These are phyloP conservation scores for Oreocharis arfaki DNA, from an alignment of 2,113 vertebrate genomes.

Conservation along the genomic window DNA sequence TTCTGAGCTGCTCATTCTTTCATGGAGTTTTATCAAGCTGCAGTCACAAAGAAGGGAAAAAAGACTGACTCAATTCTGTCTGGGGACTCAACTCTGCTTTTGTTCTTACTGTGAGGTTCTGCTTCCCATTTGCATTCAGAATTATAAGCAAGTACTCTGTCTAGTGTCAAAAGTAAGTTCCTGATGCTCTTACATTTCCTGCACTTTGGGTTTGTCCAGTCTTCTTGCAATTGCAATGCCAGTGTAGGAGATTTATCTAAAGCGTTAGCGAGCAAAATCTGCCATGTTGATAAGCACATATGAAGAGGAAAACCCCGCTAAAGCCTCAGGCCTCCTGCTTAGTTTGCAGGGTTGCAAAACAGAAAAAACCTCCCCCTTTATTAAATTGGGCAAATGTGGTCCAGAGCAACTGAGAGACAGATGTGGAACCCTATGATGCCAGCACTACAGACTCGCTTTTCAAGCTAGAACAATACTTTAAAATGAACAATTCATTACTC, in stretches of 20 bases:
- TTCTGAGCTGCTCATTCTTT: background rate
- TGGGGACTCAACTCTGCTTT: background rate
- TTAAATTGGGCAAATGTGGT: background rate
- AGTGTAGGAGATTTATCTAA: background rate
- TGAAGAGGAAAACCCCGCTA: background rate
- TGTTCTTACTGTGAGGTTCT: background rate
- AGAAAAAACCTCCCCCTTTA: background rate
- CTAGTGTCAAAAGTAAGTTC: background rate
- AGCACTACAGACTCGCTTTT: background rate
- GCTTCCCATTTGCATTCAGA: background rate
- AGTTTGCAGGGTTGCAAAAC: background rate
- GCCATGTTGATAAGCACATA: background rate
- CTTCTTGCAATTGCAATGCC: background rate
- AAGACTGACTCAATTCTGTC: background rate
- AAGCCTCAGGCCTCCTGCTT: background rate
- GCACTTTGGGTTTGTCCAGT: background rate
- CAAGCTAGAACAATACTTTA: conserved; percentile 41
- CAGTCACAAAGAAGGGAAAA: background rate
- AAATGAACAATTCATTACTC: conserved; percentile 58
- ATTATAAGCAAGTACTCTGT: background rate
- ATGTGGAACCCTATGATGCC: conserved; percentile 26
- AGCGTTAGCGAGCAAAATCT: background rate
- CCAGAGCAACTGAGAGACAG: background rate
- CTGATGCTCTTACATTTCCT: background rate
- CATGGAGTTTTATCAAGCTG: background rate